phyloP scores from a whole-genome alignment of 2,797 vertebrate species.

The Lophotriccus pileatus region DNA sequence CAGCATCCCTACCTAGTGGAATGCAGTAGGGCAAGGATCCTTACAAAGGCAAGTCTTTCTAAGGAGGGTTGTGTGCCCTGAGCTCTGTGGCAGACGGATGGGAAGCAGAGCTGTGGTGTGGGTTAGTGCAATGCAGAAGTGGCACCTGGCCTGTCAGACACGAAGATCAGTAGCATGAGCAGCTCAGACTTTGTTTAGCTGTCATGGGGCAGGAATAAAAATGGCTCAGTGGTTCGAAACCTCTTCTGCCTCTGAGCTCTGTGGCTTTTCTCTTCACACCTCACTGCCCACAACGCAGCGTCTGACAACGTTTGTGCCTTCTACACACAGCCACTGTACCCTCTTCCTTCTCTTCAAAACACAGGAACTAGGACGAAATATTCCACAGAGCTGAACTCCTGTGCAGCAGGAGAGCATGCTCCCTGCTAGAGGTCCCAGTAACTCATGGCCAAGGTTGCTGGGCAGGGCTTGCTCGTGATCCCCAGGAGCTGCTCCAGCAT shows the following conservation, averaged over 20 bases:
- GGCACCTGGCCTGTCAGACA: neutral
- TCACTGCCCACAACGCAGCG: neutral
- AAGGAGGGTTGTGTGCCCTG: accelerated
- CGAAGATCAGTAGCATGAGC: neutral
- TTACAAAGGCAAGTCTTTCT: neutral
- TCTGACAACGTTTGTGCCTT: neutral
- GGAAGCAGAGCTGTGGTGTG: accelerated
- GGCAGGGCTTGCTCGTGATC: neutral
- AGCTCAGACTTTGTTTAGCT: neutral
- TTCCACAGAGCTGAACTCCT: neutral
- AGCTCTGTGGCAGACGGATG: neutral
- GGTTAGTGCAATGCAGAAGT: neutral
- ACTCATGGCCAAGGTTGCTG: neutral
- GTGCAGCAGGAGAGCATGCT: neutral
- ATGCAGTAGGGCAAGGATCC: neutral
- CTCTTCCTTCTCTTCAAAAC: neutral
- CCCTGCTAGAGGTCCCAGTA: neutral
- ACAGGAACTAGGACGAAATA: neutral
- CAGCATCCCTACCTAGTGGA: neutral
- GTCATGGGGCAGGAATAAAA: neutral
- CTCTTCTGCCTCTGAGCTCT: neutral
- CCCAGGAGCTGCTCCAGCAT: accelerated
- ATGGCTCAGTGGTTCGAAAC: neutral
- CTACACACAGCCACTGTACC: neutral
- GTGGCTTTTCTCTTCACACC: neutral